These are phyloP conservation scores for Dasypus novemcinctus DNA, from an alignment of 2,113 vertebrate genomes.

Conservation along the genomic window DNA sequence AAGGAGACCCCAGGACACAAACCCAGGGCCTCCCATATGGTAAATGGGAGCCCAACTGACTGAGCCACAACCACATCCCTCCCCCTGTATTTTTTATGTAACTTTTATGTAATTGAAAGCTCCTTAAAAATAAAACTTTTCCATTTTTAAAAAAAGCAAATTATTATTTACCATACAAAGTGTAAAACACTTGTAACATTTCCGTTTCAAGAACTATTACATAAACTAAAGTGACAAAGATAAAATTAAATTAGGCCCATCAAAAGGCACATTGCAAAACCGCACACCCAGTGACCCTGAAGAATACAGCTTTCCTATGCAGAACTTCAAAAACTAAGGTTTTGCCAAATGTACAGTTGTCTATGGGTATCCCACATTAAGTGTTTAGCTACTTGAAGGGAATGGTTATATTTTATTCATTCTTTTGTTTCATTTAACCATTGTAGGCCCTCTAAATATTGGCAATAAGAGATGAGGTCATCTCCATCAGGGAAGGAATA, in stretches of 20 bases:
- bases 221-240: not conserved
- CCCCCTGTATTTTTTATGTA: no score
- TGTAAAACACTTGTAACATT: not conserved
- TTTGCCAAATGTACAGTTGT: not conserved
- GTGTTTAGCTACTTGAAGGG: not conserved
- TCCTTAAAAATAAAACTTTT: no score
- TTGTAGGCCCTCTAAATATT: not conserved
- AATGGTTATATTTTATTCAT: not conserved
- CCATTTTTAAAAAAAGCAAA: not conserved
- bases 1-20: no score
- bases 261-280: not conserved
- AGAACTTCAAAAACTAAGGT: not conserved
- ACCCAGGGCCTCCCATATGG: no score
- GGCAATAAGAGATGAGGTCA: not conserved
- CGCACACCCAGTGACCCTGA: not conserved
- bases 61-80: no score
- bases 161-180: not conserved
- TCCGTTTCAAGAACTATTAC: not conserved
- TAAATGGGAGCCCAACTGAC: no score
- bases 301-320: not conserved
- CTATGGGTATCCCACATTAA: not conserved
- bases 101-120: no score
- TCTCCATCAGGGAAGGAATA: not conserved
- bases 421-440: not conserved
- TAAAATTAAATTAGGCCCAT: not conserved